Evolutionary conservation across 1,140 invertebrate species (phyloP), one percentile per base, ranked within the genome.

Genomic region (silkworm (Bombyx mori)): DNA sequence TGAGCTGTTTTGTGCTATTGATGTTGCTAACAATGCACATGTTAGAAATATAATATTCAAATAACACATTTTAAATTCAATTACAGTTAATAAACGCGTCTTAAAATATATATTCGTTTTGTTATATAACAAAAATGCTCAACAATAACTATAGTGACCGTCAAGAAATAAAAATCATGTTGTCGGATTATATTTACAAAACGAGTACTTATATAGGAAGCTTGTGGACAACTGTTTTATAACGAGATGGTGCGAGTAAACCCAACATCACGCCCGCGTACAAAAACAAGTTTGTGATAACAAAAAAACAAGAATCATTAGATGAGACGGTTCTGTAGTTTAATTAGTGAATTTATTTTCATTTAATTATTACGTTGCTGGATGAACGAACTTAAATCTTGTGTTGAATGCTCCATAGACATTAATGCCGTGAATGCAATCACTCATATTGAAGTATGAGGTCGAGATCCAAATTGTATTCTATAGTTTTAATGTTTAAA

Each of bases 251-350:
- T 56, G 50, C 44, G 51, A 56, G 50, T 47, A 50, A 42, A 59
- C 48, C 54, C 54, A 54, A 70, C 68, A 62, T 68, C 63, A 65
- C 62, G 56, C 42, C 52, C 50, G 60, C 56, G 52, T 66, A 64
- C 55, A 52, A 63, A 71, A 66, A 71, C 69, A 63, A 65, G 69
- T 71, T 71, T 67, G 52, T 49, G 56, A 63, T 61, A 62, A 68
- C 55, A 65, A 62, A 61, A 64, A 55, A 51, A n/a, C 50, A 51
- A 51, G 50, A 35, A 35, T 35, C 26, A 51, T 51, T 26, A 35
- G 26, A 35, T 35, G 26, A 35, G 26, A 35, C 2, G 26, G 26
- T 35, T 35, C 26, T 35, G 26, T 35, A 35, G 26, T 35, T 35
- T 35, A 35, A 35, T 35, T 35, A 35, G 26, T 35, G 2, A 35